These are phyloP conservation scores for Dryococelus australis DNA, from an alignment of 2,888 invertebrate species.

Conservation along the genomic window DNA sequence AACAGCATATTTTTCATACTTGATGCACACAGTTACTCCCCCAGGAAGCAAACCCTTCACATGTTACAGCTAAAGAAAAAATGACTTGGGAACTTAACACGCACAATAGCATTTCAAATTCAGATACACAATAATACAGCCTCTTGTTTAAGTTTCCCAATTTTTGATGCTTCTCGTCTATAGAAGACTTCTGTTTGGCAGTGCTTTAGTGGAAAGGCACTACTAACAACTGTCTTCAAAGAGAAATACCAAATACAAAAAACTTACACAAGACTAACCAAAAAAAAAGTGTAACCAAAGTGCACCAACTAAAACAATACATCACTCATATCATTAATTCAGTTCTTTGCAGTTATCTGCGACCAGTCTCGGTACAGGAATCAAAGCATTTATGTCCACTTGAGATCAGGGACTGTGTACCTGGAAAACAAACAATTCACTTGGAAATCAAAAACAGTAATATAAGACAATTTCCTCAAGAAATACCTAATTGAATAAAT, in stretches of 20 bases:
- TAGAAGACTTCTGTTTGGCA: not conserved
- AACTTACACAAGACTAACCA: not conserved
- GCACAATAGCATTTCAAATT: not conserved
- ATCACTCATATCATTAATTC: not conserved
- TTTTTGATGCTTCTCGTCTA: not conserved
- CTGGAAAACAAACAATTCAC: not conserved
- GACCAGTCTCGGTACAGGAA: not conserved
- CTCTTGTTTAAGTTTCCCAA: not conserved
- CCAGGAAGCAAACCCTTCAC: not conserved
- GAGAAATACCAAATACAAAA: not conserved
- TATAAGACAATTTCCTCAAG: no score
- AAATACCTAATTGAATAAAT: no score
- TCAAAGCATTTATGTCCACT: not conserved
- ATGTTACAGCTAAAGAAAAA: not conserved
- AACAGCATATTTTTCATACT: not conserved
- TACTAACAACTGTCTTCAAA: not conserved
- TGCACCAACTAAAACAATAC: not conserved
- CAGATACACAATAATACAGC: not conserved
- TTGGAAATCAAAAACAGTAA: no score
- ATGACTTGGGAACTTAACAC: not conserved
- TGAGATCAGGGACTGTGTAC: not conserved
- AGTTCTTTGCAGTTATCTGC: conserved; percentile 8
- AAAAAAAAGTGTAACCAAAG: not conserved
- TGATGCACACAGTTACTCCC: not conserved
- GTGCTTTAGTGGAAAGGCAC: no score